Conservation (phyloP, 2,113 vertebrate species). For the Rhombomys opimus region DNA sequence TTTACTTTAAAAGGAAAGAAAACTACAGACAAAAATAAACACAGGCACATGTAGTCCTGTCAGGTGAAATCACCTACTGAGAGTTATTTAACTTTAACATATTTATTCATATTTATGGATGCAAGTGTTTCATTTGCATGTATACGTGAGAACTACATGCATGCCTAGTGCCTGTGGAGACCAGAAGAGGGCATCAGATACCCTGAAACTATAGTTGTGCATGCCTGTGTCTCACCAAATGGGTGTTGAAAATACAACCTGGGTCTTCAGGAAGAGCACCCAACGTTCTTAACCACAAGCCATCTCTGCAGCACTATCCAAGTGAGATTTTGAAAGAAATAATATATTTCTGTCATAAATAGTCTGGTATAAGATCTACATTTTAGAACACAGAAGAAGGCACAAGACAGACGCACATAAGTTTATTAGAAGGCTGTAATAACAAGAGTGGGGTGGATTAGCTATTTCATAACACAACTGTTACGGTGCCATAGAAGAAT, state of each 20-base stretch:
- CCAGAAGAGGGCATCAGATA: background rate
- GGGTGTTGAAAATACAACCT: background rate
- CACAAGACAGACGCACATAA: background rate
- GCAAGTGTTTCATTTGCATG: background rate
- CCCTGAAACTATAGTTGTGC: background rate
- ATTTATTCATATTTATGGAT: background rate
- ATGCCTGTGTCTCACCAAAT: background rate
- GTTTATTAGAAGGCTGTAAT: background rate
- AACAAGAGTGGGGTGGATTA: background rate
- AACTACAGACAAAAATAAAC: background rate
- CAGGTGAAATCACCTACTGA: background rate
- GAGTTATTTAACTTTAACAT: background rate
- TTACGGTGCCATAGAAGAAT: background rate
- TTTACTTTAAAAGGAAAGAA: background rate
- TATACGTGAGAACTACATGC: background rate
- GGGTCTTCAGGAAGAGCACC: too few species aligned
- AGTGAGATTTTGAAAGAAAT: background rate
- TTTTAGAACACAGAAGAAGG: background rate
- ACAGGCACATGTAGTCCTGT: background rate
- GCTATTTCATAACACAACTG: background rate
- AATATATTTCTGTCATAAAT: background rate
- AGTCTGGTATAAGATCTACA: background rate
- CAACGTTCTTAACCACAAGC: background rate
- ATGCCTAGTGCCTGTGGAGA: background rate
- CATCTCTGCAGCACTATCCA: background rate